Conservation (phyloP, 2,797 vertebrate species). For the Crocidura indochinensis region DNA sequence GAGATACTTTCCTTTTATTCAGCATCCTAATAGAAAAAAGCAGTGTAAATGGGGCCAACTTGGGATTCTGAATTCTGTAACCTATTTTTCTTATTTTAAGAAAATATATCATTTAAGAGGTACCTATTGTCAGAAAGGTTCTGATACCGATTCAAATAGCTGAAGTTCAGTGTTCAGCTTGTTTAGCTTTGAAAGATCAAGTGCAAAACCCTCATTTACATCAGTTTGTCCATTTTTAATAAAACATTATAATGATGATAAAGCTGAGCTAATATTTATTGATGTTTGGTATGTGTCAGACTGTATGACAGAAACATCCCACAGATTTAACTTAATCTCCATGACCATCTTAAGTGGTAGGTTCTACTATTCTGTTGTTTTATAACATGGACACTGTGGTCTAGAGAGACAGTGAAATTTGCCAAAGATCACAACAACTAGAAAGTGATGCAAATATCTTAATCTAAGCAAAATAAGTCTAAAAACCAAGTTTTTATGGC, state of each 20-base stretch:
- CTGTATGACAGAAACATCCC: conserved; percentile 14
- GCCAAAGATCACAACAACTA: conserved; percentile 50
- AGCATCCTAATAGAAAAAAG: neutral
- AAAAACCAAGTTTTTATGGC: conserved; percentile 39
- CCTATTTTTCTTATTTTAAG: neutral
- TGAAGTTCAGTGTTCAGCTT: conserved; percentile 65
- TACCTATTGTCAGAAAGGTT: conserved; percentile 58
- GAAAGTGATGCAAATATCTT: conserved; percentile 6
- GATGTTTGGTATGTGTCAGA: conserved; percentile 32
- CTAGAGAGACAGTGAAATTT: neutral
- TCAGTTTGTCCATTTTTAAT: conserved; percentile 70
- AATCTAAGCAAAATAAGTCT: neutral
- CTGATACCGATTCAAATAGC: conserved; percentile 66
- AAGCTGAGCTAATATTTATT: conserved; percentile 67
- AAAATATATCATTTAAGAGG: conserved; percentile 62
- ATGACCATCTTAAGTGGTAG: neutral
- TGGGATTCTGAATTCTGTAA: conserved; percentile 31
- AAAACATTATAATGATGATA: conserved; percentile 70
- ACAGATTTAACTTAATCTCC: conserved; percentile 52
- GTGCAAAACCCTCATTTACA: conserved; percentile 71
- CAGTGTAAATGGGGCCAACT: neutral
- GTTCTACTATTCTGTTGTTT: conserved; percentile 58
- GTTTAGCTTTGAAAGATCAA: conserved; percentile 76
- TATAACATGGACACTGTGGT: neutral
- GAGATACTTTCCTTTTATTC: conserved; percentile 33